phyloP scores from a whole-genome alignment of 2,113 vertebrate species.

The Chroicocephalus ridibundus region DNA sequence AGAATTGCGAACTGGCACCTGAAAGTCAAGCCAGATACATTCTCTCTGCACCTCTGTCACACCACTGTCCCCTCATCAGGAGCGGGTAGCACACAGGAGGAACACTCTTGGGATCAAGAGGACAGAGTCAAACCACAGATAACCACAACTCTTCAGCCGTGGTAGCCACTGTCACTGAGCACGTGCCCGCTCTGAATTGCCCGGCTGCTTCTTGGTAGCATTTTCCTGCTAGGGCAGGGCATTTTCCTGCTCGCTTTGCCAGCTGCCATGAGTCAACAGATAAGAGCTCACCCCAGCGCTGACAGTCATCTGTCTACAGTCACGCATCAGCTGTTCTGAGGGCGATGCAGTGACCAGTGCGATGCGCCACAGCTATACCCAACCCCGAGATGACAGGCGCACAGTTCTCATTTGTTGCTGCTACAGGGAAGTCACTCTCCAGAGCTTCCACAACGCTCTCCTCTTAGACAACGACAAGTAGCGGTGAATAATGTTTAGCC shows the following conservation, averaged over 20 bases:
- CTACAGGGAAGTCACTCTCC: neutral
- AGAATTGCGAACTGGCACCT: neutral
- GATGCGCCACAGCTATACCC: neutral
- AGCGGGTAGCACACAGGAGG: neutral
- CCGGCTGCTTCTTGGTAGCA: neutral
- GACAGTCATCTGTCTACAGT: rapidly evolving
- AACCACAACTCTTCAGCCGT: neutral
- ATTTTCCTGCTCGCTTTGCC: neutral
- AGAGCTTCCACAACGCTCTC: neutral
- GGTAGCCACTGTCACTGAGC: neutral
- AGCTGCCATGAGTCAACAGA: neutral
- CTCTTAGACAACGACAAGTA: neutral
- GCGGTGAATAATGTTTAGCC: neutral
- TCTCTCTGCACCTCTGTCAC: neutral
- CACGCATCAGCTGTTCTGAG: neutral
- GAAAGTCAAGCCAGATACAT: neutral
- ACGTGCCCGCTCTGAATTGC: rapidly evolving
- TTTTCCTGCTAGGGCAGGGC: neutral
- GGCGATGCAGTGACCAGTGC: neutral
- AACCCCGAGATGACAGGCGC: neutral
- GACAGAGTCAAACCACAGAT: neutral
- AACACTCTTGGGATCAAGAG: neutral
- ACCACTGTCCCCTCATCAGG: neutral
- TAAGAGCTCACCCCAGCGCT: neutral
- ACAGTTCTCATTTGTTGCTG: neutral